Evolutionary conservation across 1,140 invertebrate species (phyloP).

Genomic region (Tachypleus tridentatus): DNA sequence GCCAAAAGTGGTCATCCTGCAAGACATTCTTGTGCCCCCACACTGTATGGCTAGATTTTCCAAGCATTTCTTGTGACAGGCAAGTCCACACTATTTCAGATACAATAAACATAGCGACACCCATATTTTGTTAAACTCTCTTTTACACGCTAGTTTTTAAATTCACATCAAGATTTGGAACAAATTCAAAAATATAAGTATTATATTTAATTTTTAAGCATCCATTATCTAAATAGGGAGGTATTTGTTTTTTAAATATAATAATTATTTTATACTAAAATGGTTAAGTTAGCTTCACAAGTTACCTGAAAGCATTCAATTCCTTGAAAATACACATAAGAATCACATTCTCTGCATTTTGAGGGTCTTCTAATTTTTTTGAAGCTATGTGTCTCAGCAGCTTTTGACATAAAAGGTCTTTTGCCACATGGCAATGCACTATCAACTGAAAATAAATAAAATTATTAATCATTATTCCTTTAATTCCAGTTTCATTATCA

Average conservation of each 20-base stretch:
- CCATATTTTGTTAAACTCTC: too few species aligned
- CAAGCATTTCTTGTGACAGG: slow-evolving; percentile 40
- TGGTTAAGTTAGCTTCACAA: too few species aligned
- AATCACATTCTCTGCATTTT: slow-evolving; percentile 40
- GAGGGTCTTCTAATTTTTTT: slow-evolving; percentile 37
- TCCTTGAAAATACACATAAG: slow-evolving; percentile 41
- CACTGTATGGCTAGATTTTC: slow-evolving; percentile 36
- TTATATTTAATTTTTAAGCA: too few species aligned
- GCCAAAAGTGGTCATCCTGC: slow-evolving; percentile 43
- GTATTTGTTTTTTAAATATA: not conserved
- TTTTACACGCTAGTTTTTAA: too few species aligned
- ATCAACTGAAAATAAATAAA: too few species aligned
- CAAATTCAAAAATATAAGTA: too few species aligned
- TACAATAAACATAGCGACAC: too few species aligned
- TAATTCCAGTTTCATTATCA: too few species aligned
- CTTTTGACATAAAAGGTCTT: slow-evolving; percentile 30
- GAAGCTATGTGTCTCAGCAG: slow-evolving; percentile 38
- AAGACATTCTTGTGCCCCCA: slow-evolving; percentile 33
- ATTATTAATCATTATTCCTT: not conserved
- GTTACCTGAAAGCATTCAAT: slow-evolving; percentile 37
- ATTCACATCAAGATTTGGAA: too few species aligned
- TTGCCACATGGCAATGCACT: slow-evolving; percentile 12
- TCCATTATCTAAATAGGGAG: too few species aligned
- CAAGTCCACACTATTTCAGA: slow-evolving; percentile 34
- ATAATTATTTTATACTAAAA: not conserved